Evolutionary conservation across 2,113 vertebrate genomes (phyloP).

Genomic region (Galbula dea): DNA sequence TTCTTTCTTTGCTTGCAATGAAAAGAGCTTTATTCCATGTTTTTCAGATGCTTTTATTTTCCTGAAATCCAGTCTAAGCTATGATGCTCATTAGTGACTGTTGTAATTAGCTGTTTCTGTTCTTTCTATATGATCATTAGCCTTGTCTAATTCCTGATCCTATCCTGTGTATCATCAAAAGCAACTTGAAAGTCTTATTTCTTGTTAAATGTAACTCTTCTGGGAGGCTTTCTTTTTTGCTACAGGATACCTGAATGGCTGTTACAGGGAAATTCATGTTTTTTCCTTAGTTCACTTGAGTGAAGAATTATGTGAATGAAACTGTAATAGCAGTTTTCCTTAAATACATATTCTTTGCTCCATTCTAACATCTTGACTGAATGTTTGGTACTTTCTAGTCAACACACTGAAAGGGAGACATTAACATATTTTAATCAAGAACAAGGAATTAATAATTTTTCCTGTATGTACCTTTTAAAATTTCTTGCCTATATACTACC

Average conservation of each 20-base stretch:
- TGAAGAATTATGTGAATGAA: neutral
- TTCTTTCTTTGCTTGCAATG: neutral
- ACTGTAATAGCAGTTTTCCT: neutral
- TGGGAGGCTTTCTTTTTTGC: neutral
- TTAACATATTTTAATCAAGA: neutral
- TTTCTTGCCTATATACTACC: neutral
- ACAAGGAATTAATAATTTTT: neutral
- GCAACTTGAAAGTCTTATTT: conserved; percentile 19
- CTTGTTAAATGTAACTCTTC: conserved; percentile 20
- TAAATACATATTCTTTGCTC: neutral
- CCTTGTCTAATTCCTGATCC: neutral
- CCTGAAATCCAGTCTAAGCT: neutral
- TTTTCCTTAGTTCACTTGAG: neutral
- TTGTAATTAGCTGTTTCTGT: neutral
- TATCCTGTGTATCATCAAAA: neutral
- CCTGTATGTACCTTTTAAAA: neutral
- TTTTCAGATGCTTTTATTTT: conserved; percentile 11
- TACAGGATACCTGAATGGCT: neutral
- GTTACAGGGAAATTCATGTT: neutral
- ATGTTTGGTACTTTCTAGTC: neutral
- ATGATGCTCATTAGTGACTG: neutral
- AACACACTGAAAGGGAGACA: neutral
- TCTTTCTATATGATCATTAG: neutral
- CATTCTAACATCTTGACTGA: neutral
- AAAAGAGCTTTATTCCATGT: neutral